Evolutionary conservation across 2,113 vertebrate genomes (phyloP), one percentile per base, ranked within the genome.

Genomic region (Pyrgilauda ruficollis): DNA sequence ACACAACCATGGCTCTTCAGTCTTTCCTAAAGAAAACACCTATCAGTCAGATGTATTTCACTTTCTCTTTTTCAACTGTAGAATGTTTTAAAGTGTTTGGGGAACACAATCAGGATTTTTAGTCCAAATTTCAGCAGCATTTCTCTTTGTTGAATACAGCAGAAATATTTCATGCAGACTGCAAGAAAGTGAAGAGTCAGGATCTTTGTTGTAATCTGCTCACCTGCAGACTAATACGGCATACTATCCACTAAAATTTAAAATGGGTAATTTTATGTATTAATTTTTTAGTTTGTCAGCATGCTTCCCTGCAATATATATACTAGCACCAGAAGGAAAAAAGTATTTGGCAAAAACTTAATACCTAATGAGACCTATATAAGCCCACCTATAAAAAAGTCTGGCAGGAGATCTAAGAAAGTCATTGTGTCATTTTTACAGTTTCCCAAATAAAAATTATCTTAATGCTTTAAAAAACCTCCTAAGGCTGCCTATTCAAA

Each of bases 391-490:
- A 56, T 64, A 67, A 89, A 90, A 89, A 64, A 44, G 24, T 63
- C 46, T 87, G 66, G 22, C 31, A 81, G 52, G 43, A 86, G 49
- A 92, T 50, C 20, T 70, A 83, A 82, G 59, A 77, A 94, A 63
- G 66, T 87, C 62, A 91, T 39, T 76, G 44, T 43, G 87, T 15
- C 14, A 8, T 69, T 95, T 94, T 90, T 90, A 88, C 30, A 37
- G 35, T 70, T 94, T 90, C 39, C 56, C 44, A 72, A 84, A 41
- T 23, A 31, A 89, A 94, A 93, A 90, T 87, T 77, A 78, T 56
- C 64, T 90, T 93, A 20, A n/a, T 58, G 39, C 49, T 79, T 66
- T 78, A 94, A 93, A 94, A 93, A 94, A 91, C 1, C 28, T 84
- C 44, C 69, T 84, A 76, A 75, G 46, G 8, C 16, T 83, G 44